Conservation (phyloP, 2,797 vertebrate genomes). For the Pipistrellus pygmaeus region DNA sequence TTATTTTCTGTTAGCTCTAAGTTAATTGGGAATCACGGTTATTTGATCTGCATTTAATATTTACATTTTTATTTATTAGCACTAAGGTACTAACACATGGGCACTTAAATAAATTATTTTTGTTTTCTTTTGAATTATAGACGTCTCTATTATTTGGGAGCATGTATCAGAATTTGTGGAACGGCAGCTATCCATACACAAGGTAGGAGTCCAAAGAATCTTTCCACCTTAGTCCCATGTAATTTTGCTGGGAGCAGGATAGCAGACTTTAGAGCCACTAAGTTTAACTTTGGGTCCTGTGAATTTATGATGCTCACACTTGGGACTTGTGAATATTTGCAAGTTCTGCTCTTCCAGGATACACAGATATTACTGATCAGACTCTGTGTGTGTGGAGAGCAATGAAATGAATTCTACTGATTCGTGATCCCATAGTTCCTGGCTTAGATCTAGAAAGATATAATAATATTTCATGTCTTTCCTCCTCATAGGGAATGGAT, state of each 20-base stretch:
- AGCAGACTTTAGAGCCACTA: neutral
- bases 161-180: conserved; percentile 88
- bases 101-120: conserved; percentile 43
- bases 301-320: neutral
- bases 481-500: neutral
- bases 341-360: neutral
- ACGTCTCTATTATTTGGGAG: conserved; percentile 89
- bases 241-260: neutral
- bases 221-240: neutral
- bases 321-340: neutral
- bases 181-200: conserved; percentile 87
- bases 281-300: neutral
- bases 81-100: neutral
- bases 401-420: neutral
- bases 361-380: neutral
- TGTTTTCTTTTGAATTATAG: conserved; percentile 82
- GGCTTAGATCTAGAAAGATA: neutral
- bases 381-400: neutral
- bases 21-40: conserved; percentile 24
- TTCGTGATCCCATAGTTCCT: neutral
- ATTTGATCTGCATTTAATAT: neutral
- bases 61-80: conserved; percentile 15
- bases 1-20: conserved; percentile 34
- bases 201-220: conserved; percentile 83
- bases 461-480: neutral